phyloP scores from a whole-genome alignment of 1,140 invertebrate genomes.

The Cotesia vestalis region DNA sequence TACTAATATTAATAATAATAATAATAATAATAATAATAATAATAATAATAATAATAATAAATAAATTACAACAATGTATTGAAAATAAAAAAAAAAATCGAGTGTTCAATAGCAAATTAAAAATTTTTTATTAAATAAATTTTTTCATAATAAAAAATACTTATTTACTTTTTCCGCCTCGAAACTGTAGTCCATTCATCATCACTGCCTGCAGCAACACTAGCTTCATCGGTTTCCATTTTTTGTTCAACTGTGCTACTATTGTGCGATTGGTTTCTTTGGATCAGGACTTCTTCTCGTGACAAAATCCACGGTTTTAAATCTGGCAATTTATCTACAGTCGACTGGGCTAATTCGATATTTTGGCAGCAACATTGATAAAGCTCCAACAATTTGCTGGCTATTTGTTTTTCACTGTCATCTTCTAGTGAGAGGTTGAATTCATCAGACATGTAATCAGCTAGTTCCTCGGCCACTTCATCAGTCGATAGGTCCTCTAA shows the following conservation, averaged over 20 bases:
- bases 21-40: constrained; percentile 18
- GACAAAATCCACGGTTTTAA: constrained; percentile 52
- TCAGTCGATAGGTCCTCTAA: constrained; percentile 45
- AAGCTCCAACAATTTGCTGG: constrained; percentile 54
- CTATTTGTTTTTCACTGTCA: constrained; percentile 51
- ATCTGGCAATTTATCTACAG: constrained; percentile 51
- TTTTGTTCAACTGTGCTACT: constrained; percentile 25
- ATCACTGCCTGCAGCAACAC: background rate
- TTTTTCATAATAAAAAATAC: constrained; percentile 17
- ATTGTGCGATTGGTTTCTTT: background rate
- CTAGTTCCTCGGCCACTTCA: constrained; percentile 50
- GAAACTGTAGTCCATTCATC: constrained; percentile 50
- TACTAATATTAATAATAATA: constrained; percentile 10
- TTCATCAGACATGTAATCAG: constrained; percentile 52
- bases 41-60: constrained; percentile 18
- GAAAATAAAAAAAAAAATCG: constrained; percentile 1
- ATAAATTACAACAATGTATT: background rate
- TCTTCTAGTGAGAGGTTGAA: constrained; percentile 56
- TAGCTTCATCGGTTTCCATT: constrained; percentile 34
- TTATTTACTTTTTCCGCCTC: constrained; percentile 47
- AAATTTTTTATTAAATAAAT: constrained; percentile 5
- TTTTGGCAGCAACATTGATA: constrained; percentile 45
- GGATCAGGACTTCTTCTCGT: constrained; percentile 25
- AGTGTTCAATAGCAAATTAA: background rate
- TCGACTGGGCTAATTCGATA: constrained; percentile 39